Evolutionary conservation across 1,140 invertebrate genomes (phyloP).

Genomic region (Cyphomyrmex costatus): DNA sequence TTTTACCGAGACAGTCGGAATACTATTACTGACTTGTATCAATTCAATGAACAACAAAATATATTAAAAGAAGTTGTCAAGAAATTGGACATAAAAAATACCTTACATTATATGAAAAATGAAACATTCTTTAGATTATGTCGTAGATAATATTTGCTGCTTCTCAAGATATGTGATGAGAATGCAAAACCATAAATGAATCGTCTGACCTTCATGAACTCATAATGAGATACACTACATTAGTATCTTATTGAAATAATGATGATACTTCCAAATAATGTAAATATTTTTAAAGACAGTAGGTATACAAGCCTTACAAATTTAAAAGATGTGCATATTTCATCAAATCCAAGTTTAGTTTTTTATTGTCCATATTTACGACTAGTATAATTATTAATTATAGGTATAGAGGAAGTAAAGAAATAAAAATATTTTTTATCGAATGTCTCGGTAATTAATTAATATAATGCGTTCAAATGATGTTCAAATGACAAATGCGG

Average conservation of each 20-base stretch:
- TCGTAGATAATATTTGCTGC: neutral
- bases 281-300: neutral
- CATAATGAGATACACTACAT: neutral
- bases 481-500: too few species aligned
- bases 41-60: neutral
- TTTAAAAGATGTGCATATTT: neutral
- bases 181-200: neutral
- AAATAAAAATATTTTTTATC: neutral
- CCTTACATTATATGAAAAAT: neutral
- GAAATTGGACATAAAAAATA: neutral
- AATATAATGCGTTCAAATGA: neutral
- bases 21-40: neutral
- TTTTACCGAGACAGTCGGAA: neutral
- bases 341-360: too few species aligned
- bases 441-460: neutral
- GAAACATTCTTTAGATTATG: neutral
- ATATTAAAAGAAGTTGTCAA: neutral
- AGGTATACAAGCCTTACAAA: neutral
- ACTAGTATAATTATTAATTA: neutral
- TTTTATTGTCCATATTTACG: too few species aligned
- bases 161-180: neutral
- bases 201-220: constrained; percentile 8
- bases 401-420: neutral
- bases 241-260: neutral
- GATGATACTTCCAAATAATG: neutral